Base-by-base conservation (phyloP, 1,140 invertebrate genomes). In the Drosophila sp. region DNA sequence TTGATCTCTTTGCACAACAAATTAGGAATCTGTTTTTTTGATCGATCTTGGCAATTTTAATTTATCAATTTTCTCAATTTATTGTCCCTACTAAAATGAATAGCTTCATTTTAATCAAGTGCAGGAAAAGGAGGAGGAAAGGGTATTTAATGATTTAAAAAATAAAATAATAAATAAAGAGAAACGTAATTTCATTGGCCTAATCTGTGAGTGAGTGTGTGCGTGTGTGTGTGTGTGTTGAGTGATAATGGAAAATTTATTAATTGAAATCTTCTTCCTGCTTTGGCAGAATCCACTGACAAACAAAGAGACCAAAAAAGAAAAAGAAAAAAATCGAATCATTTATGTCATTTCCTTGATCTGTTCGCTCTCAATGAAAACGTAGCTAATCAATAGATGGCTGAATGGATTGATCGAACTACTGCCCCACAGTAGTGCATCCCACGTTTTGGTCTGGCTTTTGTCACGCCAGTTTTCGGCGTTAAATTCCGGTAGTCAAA, bases 401-500 rank as follows among this genome's bases (percentile, higher is more conserved):
- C 23, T 27, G 23, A 50, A 50, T 50, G 44, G 38, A 27, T 27
- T 61, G 75, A 76, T 76, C 72, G 57, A 64, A 76, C 70, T 66
- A 72, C 75, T 75, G 58, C 33, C 44, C 44, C 44, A 25, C 44
- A 50, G 6, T 17, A 3, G 44, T 25, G 25, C 44, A 50, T 50
- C 44, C 44, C 44, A 50, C 44, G 44, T 50, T 35, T 10, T 5
- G 11, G 35, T 27, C 32, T 57, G 50, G 27, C 33, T 10, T n/a
- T 25, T 32, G 56, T 60, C 38, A 50, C 44, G 44, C 23, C 44
- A 47, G 44, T 63, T 69, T 76, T 72, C 66, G 73, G 76, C 73
- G 73, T 67, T 91, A 75, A 91, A 91, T 91, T 91, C 90, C 90
- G 72, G 90, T 91, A 91, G 90, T 91, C 90, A 89, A 90, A 91